Base-by-base conservation (phyloP, 2,113 vertebrate species). In the Ophiodon elongatus region DNA sequence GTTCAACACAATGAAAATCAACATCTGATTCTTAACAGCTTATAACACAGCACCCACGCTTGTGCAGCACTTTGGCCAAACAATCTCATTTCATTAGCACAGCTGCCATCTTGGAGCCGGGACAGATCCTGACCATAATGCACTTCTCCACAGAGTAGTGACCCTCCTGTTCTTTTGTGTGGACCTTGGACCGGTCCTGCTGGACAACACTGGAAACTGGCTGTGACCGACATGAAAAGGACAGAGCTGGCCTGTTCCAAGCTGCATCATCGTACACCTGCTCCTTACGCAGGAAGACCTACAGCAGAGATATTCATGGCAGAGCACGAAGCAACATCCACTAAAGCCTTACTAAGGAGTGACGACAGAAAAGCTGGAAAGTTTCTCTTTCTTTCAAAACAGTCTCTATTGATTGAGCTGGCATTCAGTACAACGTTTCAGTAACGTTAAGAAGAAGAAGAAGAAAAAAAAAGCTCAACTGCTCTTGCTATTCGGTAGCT, bases 51-150 rank as follows among this genome's bases (percentile, higher is more conserved):
- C 8, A n/a, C 15, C 47, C 59, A 62, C 76, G 83, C 59, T 78
- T 80, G 37, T 73, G 50, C 29, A 47, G 60, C 77, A 69, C 65
- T 86, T 79, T 63, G 77, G 68, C 62, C n/a, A 6, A 41, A 56
- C 59, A 27, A 65, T 33, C 63, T 68, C 47, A 21, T 70, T 88
- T 85, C 67, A 84, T 54, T 39, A 80, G 63, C 41, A 11, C 91
- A 92, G 88, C 93, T 93, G 93, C 91, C 86, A 83, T 73, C 85
- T 91, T 93, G 89, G 91, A 92, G 63, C 72, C 66, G 15, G 41
- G 80, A 92, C 92, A 90, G 80, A 89, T 60, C 79, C 78, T 41
- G 64, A 79, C 89, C 83, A 91, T 82, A 91, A 93, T 86, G 89
- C 88, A 88, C 82, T 89, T 84, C 80, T 84, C 73, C 75, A 84